Conservation (phyloP, 2,113 vertebrate species). For the Ceyx melanurus region DNA sequence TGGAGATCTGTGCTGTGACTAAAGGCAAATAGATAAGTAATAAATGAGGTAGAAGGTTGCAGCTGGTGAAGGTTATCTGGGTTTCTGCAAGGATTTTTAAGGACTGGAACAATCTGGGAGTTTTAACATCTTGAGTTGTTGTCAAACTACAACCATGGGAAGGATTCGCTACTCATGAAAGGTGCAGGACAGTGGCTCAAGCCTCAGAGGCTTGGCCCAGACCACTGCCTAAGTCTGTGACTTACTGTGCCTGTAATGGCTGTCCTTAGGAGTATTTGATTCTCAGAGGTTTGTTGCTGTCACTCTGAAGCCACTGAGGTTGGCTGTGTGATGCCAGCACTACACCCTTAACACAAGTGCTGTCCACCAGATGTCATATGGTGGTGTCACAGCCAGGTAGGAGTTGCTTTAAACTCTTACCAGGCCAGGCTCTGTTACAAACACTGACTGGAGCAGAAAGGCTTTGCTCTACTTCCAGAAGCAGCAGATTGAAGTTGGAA, state of each 20-base stretch:
- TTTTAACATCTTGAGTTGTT: neutral
- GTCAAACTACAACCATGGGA: neutral
- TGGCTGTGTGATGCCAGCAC: neutral
- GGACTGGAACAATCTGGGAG: neutral
- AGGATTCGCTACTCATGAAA: neutral
- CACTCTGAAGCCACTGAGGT: neutral
- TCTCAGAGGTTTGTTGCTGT: neutral
- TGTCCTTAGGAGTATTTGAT: neutral
- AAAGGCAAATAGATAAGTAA: neutral
- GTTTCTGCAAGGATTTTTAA: neutral
- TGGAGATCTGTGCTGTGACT: neutral
- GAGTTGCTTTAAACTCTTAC: neutral
- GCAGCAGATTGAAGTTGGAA: neutral
- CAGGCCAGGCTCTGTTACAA: neutral
- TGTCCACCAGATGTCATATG: accelerated
- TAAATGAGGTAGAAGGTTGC: neutral
- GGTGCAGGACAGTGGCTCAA: neutral
- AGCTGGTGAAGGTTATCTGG: neutral
- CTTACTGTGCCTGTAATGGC: neutral
- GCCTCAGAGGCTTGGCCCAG: neutral
- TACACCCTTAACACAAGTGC: neutral
- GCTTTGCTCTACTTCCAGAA: neutral
- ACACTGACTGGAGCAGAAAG: neutral
- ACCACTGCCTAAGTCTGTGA: neutral
- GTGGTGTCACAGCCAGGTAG: neutral